phyloP scores from a whole-genome alignment of 2,113 vertebrate genomes.

The Microcebus lehilahytsara region DNA sequence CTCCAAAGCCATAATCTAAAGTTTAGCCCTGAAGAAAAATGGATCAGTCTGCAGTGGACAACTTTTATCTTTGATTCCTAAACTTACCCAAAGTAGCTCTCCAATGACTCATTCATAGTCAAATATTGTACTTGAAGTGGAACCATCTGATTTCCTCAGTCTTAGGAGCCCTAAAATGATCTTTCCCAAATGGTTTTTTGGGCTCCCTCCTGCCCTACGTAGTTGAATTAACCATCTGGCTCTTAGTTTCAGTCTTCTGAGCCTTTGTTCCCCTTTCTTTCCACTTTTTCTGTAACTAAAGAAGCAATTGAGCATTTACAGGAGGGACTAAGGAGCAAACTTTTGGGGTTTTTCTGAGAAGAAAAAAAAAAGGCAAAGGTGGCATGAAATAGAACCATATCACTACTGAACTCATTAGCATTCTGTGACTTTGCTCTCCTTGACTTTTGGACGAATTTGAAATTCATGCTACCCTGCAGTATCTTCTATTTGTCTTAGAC shows the following conservation, averaged over 20 bases:
- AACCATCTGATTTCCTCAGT: neutral
- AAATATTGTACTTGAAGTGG: neutral
- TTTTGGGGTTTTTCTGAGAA: neutral
- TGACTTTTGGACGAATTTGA: neutral
- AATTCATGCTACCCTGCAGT: neutral
- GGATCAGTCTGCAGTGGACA: neutral
- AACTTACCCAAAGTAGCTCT: slow-evolving; percentile 62
- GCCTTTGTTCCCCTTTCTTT: slow-evolving; percentile 8
- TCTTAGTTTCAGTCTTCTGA: neutral
- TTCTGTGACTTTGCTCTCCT: neutral
- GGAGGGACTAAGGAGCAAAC: neutral
- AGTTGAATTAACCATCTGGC: slow-evolving; percentile 49
- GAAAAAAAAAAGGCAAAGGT: neutral
- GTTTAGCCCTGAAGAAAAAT: slow-evolving; percentile 5
- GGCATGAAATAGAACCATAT: neutral
- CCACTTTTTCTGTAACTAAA: neutral
- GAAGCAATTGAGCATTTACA: neutral
- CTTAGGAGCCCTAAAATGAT: neutral
- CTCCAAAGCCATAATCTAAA: neutral
- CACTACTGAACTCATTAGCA: neutral
- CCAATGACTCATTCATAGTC: neutral
- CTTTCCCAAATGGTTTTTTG: neutral
- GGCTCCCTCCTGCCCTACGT: neutral
- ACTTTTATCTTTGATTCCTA: slow-evolving; percentile 40
- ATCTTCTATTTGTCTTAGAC: neutral